These are phyloP conservation scores for Nixonia krombeini DNA, from an alignment of 1,140 invertebrate genomes.

Conservation along the genomic window DNA sequence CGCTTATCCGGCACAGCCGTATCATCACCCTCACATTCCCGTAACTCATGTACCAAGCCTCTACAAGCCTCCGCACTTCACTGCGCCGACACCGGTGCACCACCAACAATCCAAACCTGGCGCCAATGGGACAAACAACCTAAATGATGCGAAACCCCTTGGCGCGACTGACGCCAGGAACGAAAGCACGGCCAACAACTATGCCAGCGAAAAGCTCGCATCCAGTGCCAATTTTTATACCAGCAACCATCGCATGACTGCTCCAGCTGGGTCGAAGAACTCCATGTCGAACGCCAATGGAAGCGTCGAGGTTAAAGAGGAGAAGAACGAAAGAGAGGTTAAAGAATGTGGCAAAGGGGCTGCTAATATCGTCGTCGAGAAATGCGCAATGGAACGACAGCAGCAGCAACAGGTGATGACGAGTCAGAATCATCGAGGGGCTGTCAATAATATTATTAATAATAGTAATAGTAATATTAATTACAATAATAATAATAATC, in stretches of 20 bases:
- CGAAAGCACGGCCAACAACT: slow-evolving; percentile 6
- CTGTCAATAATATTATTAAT: slow-evolving; percentile 25
- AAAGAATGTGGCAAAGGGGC: neutral
- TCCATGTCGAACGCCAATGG: slow-evolving; percentile 6
- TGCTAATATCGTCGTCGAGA: neutral
- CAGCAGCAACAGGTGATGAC: slow-evolving; percentile 8
- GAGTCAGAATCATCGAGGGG: slow-evolving; percentile 14
- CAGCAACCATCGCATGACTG: neutral
- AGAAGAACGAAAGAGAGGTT: neutral
- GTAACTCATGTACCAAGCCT: slow-evolving; percentile 57
- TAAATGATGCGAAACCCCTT: slow-evolving; percentile 10
- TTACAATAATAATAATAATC: neutral
- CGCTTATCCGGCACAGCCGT: slow-evolving; percentile 43
- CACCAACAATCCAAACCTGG: slow-evolving; percentile 38
- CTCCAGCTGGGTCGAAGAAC: too few species aligned
- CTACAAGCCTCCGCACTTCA: slow-evolving; percentile 59
- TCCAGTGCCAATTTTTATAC: neutral
- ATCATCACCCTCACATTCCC: slow-evolving; percentile 58
- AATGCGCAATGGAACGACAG: neutral
- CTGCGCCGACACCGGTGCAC: slow-evolving; percentile 30
- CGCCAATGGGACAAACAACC: slow-evolving; percentile 14
- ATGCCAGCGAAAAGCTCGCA: neutral
- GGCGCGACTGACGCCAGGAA: slow-evolving; percentile 1
- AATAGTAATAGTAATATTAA: slow-evolving; percentile 40
- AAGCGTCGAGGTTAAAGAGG: slow-evolving; percentile 4